Base-by-base conservation (phyloP, 2,113 vertebrate species). In the Monarcha castaneiventris region DNA sequence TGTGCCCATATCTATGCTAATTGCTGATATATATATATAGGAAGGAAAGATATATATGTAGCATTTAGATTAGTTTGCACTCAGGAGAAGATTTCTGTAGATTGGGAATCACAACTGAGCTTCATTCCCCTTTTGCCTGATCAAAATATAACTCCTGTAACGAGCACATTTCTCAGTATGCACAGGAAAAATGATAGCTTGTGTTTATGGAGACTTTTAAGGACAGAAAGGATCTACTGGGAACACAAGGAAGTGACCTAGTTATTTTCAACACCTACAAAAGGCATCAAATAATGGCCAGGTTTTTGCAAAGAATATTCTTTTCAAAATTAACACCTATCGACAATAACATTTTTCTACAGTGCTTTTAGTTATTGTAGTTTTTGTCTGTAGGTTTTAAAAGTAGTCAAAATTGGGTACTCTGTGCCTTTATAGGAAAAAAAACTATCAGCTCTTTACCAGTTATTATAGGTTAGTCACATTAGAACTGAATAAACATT, bases 201-300 rank as follows among this genome's bases (percentile, higher is more conserved):
- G 81, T 96, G 81, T 91, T 95, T 95, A 76, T 49, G 71, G 76
- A 85, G 54, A 87, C 13, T 82, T 84, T 75, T 93, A 77, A 96
- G 74, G 87, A 85, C 58, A 91, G 75, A 87, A 91, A 11, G 39
- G 25, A 73, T 83, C 89, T 93, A 32, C 18, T 51, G 75, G 78
- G 72, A 87, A 90, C 73, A 13, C 54, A 90, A 89, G 82, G 66
- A 93, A 93, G 83, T 71, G 84, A 91, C 81, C 54, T 48, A 83
- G 66, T 91, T 96, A 78, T 71, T 96, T 91, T 93, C 71, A 91
- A 27, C 55, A 39, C 30, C 49, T 62, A 85, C 67, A 90, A 92
- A 93, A 93, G 23, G 23, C 63, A 59, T 72, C 51, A 93, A 95
- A 91, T 91, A 96, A 90, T n/a, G 25, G 35, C n/a, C 33, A 69